A percentile compares a stretch with the other conserved stretches of the same genome.
Conservation (phyloP, 2,888 invertebrate genomes). For the Epistrophe grossulariae region DNA sequence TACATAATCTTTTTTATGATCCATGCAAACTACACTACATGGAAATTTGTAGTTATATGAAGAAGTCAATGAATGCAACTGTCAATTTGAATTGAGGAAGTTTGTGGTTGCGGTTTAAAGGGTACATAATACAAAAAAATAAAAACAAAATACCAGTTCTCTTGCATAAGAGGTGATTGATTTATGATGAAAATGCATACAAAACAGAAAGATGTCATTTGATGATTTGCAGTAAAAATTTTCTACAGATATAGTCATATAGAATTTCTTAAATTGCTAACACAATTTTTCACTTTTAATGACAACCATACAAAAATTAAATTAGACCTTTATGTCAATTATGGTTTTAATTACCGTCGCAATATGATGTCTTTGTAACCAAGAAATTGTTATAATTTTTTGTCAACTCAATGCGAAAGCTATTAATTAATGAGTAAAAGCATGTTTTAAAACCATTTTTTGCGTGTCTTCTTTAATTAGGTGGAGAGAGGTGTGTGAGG, state of each 20-base stretch:
- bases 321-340: neutral
- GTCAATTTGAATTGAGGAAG: slow-evolving; percentile 33
- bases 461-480: neutral
- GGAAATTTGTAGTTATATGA: neutral
- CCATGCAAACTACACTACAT: neutral
- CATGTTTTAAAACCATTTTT: neutral
- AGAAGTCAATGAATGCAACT: slow-evolving; percentile 40
- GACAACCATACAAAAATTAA: neutral
- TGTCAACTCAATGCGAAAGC: neutral
- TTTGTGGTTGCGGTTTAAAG: slow-evolving; percentile 52
- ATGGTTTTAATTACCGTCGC: neutral
- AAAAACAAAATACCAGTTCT: neutral
- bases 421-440: neutral
- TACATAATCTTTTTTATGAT: neutral
- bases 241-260: neutral
- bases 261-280: neutral
- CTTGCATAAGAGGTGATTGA: neutral
- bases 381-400: neutral
- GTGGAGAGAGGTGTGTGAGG: neutral
- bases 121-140: neutral
- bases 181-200: neutral
- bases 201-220: neutral
- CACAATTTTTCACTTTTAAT: neutral
- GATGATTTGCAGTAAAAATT: neutral
- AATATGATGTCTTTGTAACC: neutral